These are phyloP conservation scores for Chloroceryle inda DNA, from an alignment of 2,797 vertebrate genomes.

Conservation along the genomic window DNA sequence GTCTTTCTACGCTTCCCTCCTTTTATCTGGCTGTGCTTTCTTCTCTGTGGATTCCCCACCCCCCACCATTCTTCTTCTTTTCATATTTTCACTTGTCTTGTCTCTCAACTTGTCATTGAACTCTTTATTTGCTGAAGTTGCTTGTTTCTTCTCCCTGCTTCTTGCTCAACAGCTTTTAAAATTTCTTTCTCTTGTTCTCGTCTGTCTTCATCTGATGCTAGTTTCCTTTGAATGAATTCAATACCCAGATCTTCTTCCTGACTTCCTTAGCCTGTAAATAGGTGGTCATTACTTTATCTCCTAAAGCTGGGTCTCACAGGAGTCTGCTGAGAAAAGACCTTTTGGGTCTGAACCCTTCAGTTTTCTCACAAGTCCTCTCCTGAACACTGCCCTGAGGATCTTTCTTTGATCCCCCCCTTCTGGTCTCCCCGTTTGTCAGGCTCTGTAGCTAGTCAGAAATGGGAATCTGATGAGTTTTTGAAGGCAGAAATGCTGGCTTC, in stretches of 20 bases:
- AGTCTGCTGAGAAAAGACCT: background rate
- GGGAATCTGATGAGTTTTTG: background rate
- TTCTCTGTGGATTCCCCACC: background rate
- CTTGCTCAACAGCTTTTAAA: background rate
- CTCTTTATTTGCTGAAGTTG: background rate
- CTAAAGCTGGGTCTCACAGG: rapidly evolving
- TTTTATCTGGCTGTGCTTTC: background rate
- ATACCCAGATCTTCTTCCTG: background rate
- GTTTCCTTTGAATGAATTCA: background rate
- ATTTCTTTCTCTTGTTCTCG: background rate
- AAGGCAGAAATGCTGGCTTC: background rate
- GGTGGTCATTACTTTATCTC: background rate
- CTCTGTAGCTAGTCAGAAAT: background rate
- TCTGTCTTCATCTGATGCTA: background rate
- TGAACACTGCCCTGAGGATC: background rate
- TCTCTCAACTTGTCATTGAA: background rate
- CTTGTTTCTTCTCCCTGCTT: background rate
- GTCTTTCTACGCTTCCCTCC: background rate
- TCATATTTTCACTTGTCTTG: background rate
- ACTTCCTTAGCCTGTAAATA: background rate
- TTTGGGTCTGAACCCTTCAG: background rate
- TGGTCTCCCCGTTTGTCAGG: background rate
- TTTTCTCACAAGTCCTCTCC: background rate
- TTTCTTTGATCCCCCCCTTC: background rate
- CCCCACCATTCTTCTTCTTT: background rate